A percentile compares a stretch with the other conserved stretches of the same genome.
phyloP scores from a whole-genome alignment of 2,797 vertebrate genomes.

The Lithobates pipiens region DNA sequence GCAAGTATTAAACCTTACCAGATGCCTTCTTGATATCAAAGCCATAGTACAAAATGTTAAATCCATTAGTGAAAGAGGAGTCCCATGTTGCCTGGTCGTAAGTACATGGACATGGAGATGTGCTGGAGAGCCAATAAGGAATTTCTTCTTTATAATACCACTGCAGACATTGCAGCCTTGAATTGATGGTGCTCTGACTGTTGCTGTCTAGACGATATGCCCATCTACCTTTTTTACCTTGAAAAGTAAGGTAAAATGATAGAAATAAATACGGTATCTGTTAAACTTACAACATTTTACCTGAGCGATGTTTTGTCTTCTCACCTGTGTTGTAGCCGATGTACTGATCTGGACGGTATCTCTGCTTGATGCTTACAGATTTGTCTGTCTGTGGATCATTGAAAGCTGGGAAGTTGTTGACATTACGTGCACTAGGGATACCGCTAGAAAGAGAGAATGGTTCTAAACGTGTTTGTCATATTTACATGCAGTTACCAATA shows the following conservation, averaged over 20 bases:
- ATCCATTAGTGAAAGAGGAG: conserved; percentile 7
- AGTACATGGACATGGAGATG: conserved; percentile 29
- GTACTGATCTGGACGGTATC: conserved; percentile 75
- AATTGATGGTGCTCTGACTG: conserved; percentile 9
- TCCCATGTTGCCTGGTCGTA: conserved; percentile 17
- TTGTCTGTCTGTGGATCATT: conserved; percentile 66
- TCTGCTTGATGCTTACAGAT: conserved; percentile 66
- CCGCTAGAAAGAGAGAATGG: too few species aligned
- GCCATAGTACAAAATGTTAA: conserved; percentile 10
- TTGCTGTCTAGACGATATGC: conserved; percentile 46
- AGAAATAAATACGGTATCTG: background rate
- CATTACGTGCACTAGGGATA: background rate
- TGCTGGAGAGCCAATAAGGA: background rate
- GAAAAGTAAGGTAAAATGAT: background rate
- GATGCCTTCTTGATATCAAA: conserved; percentile 20
- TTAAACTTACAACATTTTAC: background rate
- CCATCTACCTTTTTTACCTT: conserved; percentile 39
- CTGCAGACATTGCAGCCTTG: background rate
- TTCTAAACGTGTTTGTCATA: too few species aligned
- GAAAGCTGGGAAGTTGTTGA: conserved; percentile 40
- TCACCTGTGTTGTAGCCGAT: conserved; percentile 74
- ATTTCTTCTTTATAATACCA: conserved; percentile 26
- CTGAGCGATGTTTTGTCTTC: background rate
- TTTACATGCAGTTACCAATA: too few species aligned
- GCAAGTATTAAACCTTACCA: background rate